These are phyloP conservation scores for Autographa pulchrina DNA, from an alignment of 2,888 invertebrate species.

Conservation along the genomic window DNA sequence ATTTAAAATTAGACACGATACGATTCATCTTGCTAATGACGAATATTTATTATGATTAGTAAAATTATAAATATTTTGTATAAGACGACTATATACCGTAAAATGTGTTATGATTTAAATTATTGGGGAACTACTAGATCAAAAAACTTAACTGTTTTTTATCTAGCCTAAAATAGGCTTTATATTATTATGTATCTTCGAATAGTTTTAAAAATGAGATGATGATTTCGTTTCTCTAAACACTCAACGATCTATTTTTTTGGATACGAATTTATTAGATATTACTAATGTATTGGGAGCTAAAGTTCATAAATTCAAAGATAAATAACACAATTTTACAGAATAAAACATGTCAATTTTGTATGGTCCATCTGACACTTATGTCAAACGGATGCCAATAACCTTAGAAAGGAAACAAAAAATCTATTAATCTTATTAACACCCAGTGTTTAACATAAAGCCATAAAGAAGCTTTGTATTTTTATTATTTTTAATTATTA, in stretches of 20 bases:
- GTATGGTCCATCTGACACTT: background rate
- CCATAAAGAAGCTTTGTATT: conserved; percentile 36
- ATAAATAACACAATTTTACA: background rate
- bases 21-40: conserved; percentile 21
- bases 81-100: background rate
- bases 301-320: background rate
- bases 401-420: conserved; percentile 26
- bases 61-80: background rate
- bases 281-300: background rate
- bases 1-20: conserved; percentile 16
- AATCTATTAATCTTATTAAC: conserved; percentile 37
- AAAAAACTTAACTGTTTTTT: no score
- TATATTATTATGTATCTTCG: no score
- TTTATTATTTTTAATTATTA: conserved; percentile 26
- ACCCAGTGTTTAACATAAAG: conserved; percentile 35
- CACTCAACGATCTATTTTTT: no score
- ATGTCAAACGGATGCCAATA: conserved; percentile 31
- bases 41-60: conserved; percentile 13
- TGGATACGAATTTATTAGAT: no score
- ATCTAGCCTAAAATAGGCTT: no score
- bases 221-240: no score
- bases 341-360: background rate
- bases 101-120: background rate
- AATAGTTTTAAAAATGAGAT: no score
- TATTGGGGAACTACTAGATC: no score